phyloP scores from a whole-genome alignment of 2,888 invertebrate species.

The Lysandra coridon region DNA sequence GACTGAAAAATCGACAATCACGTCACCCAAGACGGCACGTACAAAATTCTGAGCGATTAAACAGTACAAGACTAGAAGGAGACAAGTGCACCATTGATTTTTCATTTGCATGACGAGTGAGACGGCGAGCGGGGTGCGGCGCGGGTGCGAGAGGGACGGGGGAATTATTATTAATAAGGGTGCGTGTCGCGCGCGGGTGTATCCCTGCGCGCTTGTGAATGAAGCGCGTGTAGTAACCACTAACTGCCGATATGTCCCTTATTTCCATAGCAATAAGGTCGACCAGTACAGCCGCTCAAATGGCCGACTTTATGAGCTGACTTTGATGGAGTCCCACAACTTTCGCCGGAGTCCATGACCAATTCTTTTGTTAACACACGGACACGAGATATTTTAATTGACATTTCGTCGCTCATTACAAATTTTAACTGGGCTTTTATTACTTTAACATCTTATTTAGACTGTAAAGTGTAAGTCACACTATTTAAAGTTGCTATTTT shows the following conservation, averaged over 20 bases:
- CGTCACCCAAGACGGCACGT: not conserved
- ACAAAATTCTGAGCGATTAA: constrained; percentile 29
- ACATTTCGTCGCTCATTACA: not conserved
- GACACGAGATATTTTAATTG: not conserved
- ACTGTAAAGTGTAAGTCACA: not conserved
- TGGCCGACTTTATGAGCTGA: not conserved
- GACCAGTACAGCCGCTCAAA: not conserved
- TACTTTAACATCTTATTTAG: not conserved
- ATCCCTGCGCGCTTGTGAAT: constrained; percentile 36
- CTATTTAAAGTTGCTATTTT: not conserved
- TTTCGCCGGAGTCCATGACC: not conserved
- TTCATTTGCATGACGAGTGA: constrained; percentile 62
- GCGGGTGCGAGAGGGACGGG: constrained; percentile 50
- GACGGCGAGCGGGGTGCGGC: constrained; percentile 43
- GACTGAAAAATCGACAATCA: not conserved
- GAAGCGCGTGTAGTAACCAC: constrained; percentile 19
- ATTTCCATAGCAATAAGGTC: not conserved
- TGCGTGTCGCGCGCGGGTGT: constrained; percentile 44
- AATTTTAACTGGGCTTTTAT: not conserved
- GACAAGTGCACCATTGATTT: constrained; percentile 56
- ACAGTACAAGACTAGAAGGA: constrained; percentile 36
- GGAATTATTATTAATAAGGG: constrained; percentile 59
- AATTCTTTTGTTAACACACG: constrained; percentile 7
- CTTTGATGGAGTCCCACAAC: constrained; percentile 8
- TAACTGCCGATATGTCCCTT: not conserved